Conservation (phyloP, 2,113 vertebrate genomes). For the Apteryx owenii region DNA sequence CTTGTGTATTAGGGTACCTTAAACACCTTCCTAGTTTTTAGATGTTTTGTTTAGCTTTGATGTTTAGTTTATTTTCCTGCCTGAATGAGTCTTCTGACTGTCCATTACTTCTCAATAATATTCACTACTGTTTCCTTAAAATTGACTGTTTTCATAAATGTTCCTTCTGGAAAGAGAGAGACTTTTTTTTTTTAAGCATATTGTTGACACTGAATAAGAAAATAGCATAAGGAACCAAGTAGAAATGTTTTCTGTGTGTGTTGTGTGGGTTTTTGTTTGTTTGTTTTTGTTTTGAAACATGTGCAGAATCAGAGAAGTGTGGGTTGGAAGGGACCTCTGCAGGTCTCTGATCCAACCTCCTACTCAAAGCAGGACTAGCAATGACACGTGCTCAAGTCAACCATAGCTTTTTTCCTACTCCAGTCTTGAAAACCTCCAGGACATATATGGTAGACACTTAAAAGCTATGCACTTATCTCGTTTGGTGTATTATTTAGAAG, state of each 20-base stretch:
- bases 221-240: not conserved
- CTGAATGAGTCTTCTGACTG: not conserved
- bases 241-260: not conserved
- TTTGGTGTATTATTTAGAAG: not conserved
- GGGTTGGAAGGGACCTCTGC: not conserved
- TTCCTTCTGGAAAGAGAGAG: not conserved
- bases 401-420: not conserved
- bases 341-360: not conserved
- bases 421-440: not conserved
- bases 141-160: not conserved
- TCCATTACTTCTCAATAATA: not conserved
- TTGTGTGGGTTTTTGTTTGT: not conserved
- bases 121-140: not conserved
- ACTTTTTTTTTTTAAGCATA: not conserved
- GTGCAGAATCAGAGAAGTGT: not conserved
- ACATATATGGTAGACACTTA: accelerated
- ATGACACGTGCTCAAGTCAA: not conserved
- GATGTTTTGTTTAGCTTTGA: not conserved
- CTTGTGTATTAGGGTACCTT: not conserved
- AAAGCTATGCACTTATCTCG: not conserved
- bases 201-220: not conserved
- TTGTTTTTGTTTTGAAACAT: not conserved
- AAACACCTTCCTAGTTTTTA: not conserved
- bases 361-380: not conserved
- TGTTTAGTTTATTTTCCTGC: not conserved